These are phyloP conservation scores for Gila robusta DNA, from an alignment of 2,797 vertebrate species.

Conservation along the genomic window DNA sequence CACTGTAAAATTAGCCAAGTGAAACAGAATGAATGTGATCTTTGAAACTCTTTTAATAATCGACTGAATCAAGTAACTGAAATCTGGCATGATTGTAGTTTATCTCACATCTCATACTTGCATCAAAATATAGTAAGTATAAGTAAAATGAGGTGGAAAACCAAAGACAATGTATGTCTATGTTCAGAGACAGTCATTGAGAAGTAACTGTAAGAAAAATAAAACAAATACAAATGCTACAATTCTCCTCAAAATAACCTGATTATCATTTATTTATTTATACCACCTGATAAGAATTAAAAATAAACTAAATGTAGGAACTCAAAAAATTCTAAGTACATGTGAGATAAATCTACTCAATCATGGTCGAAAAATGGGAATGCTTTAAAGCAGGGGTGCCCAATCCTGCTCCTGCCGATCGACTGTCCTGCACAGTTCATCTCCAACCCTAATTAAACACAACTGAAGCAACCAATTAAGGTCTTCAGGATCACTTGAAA, in stretches of 20 bases:
- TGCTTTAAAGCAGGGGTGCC: background rate
- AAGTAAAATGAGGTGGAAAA: background rate
- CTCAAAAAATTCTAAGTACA: background rate
- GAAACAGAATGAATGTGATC: background rate
- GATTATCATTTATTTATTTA: background rate
- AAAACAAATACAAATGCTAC: background rate
- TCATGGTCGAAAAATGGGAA: background rate
- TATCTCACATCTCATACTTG: conserved; percentile 3
- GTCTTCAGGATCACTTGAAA: too few species aligned
- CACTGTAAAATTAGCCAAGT: background rate
- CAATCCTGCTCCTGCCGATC: too few species aligned
- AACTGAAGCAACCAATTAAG: too few species aligned
- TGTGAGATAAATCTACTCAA: conserved; percentile 11
- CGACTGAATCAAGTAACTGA: background rate
- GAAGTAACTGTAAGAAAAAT: background rate
- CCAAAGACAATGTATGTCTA: background rate
- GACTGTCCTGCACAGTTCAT: too few species aligned
- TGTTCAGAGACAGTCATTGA: background rate
- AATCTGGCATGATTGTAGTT: conserved; percentile 6
- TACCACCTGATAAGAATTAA: background rate
- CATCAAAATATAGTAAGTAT: background rate
- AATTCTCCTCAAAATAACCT: background rate
- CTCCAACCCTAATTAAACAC: too few species aligned
- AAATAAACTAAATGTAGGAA: background rate
- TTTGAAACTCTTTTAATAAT: conserved; percentile 1